A percentile compares a stretch with the other conserved stretches of the same genome.
Conservation (phyloP, 1,140 invertebrate genomes). For the Brachystomella parvula region DNA sequence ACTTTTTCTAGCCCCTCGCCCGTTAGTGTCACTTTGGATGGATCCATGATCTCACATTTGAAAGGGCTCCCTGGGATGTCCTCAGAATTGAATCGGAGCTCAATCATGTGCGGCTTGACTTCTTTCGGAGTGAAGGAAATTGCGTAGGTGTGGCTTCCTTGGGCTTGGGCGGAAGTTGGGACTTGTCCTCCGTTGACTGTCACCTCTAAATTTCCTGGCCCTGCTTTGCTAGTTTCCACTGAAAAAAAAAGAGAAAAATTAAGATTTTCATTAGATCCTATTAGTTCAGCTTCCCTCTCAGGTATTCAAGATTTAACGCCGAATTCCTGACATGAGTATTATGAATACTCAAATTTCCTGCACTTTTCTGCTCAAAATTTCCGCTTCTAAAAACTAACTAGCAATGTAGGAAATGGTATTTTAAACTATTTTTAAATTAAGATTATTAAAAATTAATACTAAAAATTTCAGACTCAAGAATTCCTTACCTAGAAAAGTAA, state of each 20-base stretch:
- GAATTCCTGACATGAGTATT: too few species aligned
- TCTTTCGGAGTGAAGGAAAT: slow-evolving; percentile 93
- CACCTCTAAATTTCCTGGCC: slow-evolving; percentile 92
- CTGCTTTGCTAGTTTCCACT: slow-evolving; percentile 96
- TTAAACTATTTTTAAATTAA: too few species aligned
- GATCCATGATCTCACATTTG: slow-evolving; percentile 60
- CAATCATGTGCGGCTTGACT: slow-evolving; percentile 78
- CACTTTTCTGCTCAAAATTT: background rate
- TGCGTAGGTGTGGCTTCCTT: slow-evolving; percentile 90
- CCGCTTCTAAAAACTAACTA: background rate
- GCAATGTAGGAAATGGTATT: background rate
- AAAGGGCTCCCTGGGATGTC: slow-evolving; percentile 85
- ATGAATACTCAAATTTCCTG: too few species aligned
- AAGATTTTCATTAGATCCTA: background rate
- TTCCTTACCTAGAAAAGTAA: slow-evolving; percentile 85
- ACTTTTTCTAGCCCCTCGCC: slow-evolving; percentile 83
- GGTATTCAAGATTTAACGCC: too few species aligned
- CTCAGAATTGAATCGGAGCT: slow-evolving; percentile 90
- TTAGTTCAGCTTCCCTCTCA: background rate
- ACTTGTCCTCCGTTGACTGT: slow-evolving; percentile 92
- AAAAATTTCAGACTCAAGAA: slow-evolving; percentile 26
- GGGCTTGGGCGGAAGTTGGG: slow-evolving; percentile 87
- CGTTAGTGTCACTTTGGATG: slow-evolving; percentile 63
- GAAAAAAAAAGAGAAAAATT: slow-evolving; percentile 23
- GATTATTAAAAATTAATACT: slow-evolving; percentile 10